Base-by-base conservation (phyloP, 2,888 invertebrate genomes). In the Cantharis rufa region DNA sequence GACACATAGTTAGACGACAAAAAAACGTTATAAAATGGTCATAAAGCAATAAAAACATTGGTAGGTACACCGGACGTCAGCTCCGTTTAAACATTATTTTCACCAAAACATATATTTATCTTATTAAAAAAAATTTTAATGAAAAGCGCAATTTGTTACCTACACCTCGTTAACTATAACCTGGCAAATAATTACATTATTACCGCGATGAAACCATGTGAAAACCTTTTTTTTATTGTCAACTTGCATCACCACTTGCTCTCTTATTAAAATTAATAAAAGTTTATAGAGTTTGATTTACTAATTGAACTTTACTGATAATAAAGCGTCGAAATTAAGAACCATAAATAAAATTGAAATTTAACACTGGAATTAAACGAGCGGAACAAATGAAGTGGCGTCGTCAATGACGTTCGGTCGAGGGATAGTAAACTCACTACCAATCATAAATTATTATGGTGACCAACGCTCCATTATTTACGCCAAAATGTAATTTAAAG, bases 371-470 rank as follows among this genome's bases (percentile, higher is more conserved):
- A 82, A 82, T 85, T 85, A 86, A 86, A 84, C 82, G 85, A 86
- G 82, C 86, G 84, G 84, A 82, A 85, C 85, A 85, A 86, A 86
- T 85, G 84, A 85, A 85, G 84, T 82, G 82, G 84, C 83, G 84
- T 84, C 83, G 84, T 85, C 83, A 82, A 83, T 83, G 84, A 81
- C 83, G 79, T 82, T 80, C 82, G 73, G 21, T 66, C n/a, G 64
- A 24, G 79, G 82, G 79, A 78, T 80, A 82, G 85, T 85, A 86
- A 86, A 86, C 18, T 24, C 13, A 66, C 86, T 84, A 85, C 86
- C 84, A 83, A 83, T 81, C 78, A 80, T 81, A 84, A 68, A 84
- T 84, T 28, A 28, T 28, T 83, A 48, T n/a, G 83, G 84, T 81
- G 82, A 83, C 80, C 79, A 82, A 84, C 84, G 83, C 82, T 81